Evolutionary conservation across 2,113 vertebrate species (phyloP), one percentile per base, ranked within the genome.

Genomic region (Megaceryle maxima): DNA sequence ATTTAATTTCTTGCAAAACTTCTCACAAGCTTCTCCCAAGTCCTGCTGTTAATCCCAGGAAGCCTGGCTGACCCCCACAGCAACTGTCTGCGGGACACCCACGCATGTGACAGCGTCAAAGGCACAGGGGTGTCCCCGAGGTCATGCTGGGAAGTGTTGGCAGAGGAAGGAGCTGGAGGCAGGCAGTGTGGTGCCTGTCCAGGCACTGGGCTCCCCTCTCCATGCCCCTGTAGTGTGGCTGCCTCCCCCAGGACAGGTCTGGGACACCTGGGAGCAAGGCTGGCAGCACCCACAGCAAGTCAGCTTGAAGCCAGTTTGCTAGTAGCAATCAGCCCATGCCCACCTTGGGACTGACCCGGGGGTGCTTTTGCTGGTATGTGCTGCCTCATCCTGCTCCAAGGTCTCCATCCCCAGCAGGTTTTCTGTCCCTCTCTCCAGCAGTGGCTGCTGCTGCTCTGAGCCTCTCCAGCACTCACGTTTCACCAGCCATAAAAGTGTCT

Each of bases 401-500:
- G 41, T 74, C 74, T 59, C 78, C 29, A 10, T n/a, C 56, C 59
- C 63, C 1, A 1, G 41, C 50, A 78, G 63, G 37, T 43, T 94
- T 76, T 35, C 43, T 1, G 0, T 59, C 53, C 77, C 33, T 78
- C 6, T 83, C 80, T 69, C 43, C 91, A 39, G 22, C 83, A 67
- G 68, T 4, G 41, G 20, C 79, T 41, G 81, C 70, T 89, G 70
- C 79, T 60, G 86, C 73, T 74, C 64, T 7, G 41, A 88, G 69
- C 46, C 39, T 66, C 72, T 50, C 79, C 76, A 14, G 68, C 1
- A 4, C 80, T 94, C 87, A 91, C 66, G 56, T 94, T 96, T 83
- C 96, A 67, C 63, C 80, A 59, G 25, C 92, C 57, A 64, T 92
- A 76, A 82, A 97, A 93, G 62, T 80, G 88, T 92, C 94, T 83